A percentile compares a stretch with the other conserved stretches of the same genome.
These are phyloP conservation scores for Ennomos erosarius DNA, from an alignment of 2,888 invertebrate genomes.

Conservation along the genomic window DNA sequence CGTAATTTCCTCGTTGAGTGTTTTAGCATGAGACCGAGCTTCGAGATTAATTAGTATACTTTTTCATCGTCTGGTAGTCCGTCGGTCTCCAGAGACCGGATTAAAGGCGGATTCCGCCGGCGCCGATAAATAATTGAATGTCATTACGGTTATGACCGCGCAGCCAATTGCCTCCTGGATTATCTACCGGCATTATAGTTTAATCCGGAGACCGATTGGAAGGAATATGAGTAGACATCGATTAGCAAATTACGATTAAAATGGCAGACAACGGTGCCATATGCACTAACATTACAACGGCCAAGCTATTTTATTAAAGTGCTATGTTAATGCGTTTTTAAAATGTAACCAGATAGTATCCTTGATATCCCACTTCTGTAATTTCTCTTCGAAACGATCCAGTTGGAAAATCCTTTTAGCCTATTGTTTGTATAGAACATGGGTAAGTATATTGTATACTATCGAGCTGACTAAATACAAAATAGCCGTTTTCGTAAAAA, in stretches of 20 bases:
- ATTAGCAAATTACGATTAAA: slow-evolving; percentile 13
- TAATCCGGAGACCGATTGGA: slow-evolving; percentile 35
- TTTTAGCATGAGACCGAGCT: slow-evolving; percentile 59
- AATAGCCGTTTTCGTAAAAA: no score
- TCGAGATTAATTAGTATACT: slow-evolving; percentile 66
- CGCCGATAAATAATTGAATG: slow-evolving; percentile 67
- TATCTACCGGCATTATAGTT: slow-evolving; percentile 38
- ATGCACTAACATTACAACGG: not conserved
- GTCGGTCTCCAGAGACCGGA: slow-evolving; percentile 49
- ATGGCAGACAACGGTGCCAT: slow-evolving; percentile 1
- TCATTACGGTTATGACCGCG: slow-evolving; percentile 60
- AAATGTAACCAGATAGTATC: no score
- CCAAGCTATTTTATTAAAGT: not conserved
- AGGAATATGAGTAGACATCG: slow-evolving; percentile 33
- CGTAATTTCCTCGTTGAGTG: slow-evolving; percentile 50
- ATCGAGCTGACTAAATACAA: no score
- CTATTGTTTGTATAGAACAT: no score
- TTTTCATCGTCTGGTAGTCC: slow-evolving; percentile 60
- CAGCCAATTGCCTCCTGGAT: slow-evolving; percentile 56
- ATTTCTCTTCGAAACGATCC: no score
- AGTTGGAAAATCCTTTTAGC: no score
- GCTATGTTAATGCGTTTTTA: no score
- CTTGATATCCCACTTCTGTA: no score
- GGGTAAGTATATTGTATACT: no score
- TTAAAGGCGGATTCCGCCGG: slow-evolving; percentile 58